These are phyloP conservation scores for Hydrochoerus hydrochaeris DNA, from an alignment of 2,113 vertebrate genomes.

Conservation along the genomic window DNA sequence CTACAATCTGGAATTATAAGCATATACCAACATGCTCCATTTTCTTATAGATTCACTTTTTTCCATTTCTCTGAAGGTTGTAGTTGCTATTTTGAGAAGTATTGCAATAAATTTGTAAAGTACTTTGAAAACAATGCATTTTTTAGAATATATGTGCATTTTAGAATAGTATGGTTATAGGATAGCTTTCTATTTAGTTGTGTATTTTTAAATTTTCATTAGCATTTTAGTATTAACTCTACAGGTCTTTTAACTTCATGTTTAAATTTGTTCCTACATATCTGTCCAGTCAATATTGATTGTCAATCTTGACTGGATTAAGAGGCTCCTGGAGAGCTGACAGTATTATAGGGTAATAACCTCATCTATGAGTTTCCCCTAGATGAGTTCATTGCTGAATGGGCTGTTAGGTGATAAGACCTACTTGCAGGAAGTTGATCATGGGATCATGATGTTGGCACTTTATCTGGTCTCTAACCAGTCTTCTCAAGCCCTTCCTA, in stretches of 20 bases:
- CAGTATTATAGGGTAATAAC: not conserved
- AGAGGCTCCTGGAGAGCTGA: not conserved
- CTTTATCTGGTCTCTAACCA: not conserved
- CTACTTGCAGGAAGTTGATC: not conserved
- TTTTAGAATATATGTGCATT: too few relatives aligned
- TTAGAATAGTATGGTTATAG: not conserved
- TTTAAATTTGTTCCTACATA: not conserved
- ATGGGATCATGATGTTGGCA: not conserved
- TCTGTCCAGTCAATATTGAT: not conserved
- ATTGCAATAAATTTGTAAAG: not conserved
- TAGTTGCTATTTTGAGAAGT: not conserved
- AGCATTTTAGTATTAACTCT: not conserved
- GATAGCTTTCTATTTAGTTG: not conserved
- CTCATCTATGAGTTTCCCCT: not conserved
- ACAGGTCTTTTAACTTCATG: not conserved
- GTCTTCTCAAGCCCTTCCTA: not conserved
- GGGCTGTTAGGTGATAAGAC: not conserved
- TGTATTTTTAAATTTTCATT: not conserved
- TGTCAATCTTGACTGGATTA: not conserved
- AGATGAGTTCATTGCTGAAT: not conserved
- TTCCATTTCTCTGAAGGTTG: not conserved
- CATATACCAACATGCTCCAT: not conserved
- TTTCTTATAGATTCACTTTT: not conserved
- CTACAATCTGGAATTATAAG: not conserved
- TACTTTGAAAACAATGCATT: too few relatives aligned